Conservation (phyloP, 2,113 vertebrate genomes). For the Casuarius casuarius region DNA sequence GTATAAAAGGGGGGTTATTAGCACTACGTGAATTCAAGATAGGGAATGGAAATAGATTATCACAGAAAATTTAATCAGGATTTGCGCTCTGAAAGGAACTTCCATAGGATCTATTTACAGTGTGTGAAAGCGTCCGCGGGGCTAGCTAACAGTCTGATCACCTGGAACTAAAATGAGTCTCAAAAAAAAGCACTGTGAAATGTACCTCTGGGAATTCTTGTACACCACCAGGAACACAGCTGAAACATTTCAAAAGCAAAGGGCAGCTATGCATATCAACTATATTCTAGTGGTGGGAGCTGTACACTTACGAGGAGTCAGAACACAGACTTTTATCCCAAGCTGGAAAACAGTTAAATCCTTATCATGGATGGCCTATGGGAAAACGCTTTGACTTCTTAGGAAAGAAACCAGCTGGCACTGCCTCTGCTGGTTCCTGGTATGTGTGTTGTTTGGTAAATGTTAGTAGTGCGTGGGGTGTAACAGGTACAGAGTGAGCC, state of each 20-base stretch:
- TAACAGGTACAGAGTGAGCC: constrained; percentile 15
- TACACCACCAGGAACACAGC: not conserved
- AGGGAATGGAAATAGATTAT: not conserved
- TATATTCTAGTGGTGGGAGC: accelerated
- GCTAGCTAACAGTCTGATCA: not conserved
- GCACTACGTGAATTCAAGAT: not conserved
- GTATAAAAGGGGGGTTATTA: not conserved
- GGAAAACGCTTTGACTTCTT: not conserved
- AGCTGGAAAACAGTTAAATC: not conserved
- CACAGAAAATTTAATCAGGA: not conserved
- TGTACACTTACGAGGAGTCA: not conserved
- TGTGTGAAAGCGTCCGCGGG: not conserved
- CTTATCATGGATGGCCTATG: not conserved
- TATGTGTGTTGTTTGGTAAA: constrained; percentile 7
- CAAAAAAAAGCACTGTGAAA: not conserved
- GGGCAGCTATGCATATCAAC: not conserved
- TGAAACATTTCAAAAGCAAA: not conserved
- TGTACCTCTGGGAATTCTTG: constrained; percentile 15
- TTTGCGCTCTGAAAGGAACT: not conserved
- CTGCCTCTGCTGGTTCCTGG: constrained; percentile 21
- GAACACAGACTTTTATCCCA: not conserved
- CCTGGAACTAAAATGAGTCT: not conserved
- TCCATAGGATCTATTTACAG: not conserved
- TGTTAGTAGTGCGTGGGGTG: constrained; percentile 2
- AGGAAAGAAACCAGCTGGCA: not conserved